Evolutionary conservation across 1,140 invertebrate species (phyloP).

Genomic region (Venustaconcha ellipsiformis): DNA sequence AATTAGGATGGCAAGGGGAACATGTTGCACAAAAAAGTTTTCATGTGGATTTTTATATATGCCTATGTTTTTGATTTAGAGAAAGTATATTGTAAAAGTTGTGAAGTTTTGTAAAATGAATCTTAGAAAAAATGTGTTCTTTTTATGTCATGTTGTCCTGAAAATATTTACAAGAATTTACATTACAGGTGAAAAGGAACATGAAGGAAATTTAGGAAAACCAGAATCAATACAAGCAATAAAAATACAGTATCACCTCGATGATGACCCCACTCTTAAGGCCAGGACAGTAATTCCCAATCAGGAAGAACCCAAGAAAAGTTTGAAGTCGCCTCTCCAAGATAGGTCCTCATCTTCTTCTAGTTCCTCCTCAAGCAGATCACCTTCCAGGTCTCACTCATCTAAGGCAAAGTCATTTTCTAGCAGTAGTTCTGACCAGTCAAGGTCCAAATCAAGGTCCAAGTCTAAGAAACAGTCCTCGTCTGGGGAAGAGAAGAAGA

Average conservation of each 20-base stretch:
- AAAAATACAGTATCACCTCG: constrained; percentile 33
- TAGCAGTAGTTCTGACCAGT: neutral
- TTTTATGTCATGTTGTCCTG: neutral
- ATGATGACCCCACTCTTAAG: constrained; percentile 26
- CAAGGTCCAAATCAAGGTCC: constrained; percentile 23
- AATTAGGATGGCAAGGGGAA: neutral
- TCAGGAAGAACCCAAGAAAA: constrained; percentile 12
- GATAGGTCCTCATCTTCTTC: constrained; percentile 27
- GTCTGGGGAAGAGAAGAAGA: constrained; percentile 24
- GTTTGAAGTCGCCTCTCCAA: constrained; percentile 21
- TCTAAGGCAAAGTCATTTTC: too few species aligned
- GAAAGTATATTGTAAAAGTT: neutral
- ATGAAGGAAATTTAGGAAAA: neutral
- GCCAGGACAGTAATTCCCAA: constrained; percentile 22
- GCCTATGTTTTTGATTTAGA: neutral
- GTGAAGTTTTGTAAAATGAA: neutral
- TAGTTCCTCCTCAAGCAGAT: neutral
- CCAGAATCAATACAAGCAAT: constrained; percentile 21
- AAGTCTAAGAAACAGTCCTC: neutral
- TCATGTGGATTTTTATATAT: neutral
- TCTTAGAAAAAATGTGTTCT: neutral
- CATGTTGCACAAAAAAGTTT: neutral
- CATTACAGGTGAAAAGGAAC: neutral
- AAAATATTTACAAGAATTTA: neutral
- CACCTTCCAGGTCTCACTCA: too few species aligned